Base-by-base conservation (phyloP, 2,797 vertebrate genomes). In the Hemibagrus guttatus region DNA sequence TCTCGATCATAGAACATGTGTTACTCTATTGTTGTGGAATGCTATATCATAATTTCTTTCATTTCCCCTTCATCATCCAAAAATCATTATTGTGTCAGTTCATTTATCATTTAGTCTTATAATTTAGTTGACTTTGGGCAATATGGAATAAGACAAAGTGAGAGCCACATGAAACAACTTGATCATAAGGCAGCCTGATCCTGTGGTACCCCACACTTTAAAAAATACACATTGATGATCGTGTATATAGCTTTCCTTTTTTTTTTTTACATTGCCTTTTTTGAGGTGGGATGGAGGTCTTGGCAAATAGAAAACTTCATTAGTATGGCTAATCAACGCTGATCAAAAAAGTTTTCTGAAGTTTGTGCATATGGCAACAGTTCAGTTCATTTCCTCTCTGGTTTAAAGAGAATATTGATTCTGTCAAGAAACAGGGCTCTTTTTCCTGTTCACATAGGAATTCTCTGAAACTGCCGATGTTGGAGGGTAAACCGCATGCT, bases 381-480 rank as follows among this genome's bases (percentile, higher is more conserved):
- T 96, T 93, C 81, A 91, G 93, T 94, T 95, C 94, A 94, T 93
- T 93, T 92, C 91, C 93, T 94, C 92, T 93, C 72, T 63, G 79
- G 94, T 95, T 94, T 94, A 94, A 94, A 94, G 92, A 92, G 94
- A 96, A 94, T 94, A 94, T 95, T 91, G 92, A 93, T 95, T 93
- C 93, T 92, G 93, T 95, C 95, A 93, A 93, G 94, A 94, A 94
- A 94, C 92, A 83, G 91, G 76, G 78, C 61, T 81, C 86, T 91
- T 93, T 85, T 85, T 78, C 35, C 75, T 88, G 88, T 90, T 91
- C 74, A 91, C 90, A 81, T 46, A 90, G 92, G 94, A 96, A 95
- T 94, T 94, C 86, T 89, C 91, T 92, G 92, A 94, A 95, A 96
- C 95, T 95, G 93, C 92, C 89, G 85, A 90, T 89, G 84, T 95